phyloP scores from a whole-genome alignment of 2,888 invertebrate genomes.

The Heliconius cydno region DNA sequence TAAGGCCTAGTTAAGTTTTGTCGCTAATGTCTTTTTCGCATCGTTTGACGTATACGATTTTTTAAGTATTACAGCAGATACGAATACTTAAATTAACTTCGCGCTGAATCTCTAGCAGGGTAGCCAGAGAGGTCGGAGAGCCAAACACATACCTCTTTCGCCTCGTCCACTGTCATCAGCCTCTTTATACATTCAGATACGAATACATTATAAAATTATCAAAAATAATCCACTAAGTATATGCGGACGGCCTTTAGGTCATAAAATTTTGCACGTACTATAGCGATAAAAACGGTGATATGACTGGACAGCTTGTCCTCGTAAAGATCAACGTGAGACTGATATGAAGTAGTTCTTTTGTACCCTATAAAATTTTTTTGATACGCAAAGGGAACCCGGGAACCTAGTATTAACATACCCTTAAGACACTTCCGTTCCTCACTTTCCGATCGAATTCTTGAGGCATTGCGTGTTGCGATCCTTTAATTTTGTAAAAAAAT shows the following conservation, averaged over 20 bases:
- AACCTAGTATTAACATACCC: not conserved
- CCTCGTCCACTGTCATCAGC: too few relatives aligned
- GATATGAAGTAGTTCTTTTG: not conserved
- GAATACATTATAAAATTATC: too few relatives aligned
- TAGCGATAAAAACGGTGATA: not conserved
- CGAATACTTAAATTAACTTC: not conserved
- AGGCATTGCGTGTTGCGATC: too few relatives aligned
- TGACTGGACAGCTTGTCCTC: not conserved
- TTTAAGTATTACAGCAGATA: not conserved
- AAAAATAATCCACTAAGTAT: not conserved
- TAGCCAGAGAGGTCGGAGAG: too few relatives aligned
- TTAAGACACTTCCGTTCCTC: not conserved
- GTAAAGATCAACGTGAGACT: not conserved
- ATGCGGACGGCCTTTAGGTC: not conserved
- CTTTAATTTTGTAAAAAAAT: too few relatives aligned
- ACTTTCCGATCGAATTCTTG: not conserved
- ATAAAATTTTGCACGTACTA: not conserved
- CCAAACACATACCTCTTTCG: too few relatives aligned
- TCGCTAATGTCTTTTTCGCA: not conserved
- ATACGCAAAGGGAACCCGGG: not conserved
- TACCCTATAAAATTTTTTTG: not conserved
- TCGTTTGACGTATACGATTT: not conserved
- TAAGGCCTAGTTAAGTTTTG: not conserved
- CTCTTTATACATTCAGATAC: too few relatives aligned
- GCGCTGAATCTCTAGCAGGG: too few relatives aligned